A percentile compares a stretch with the other conserved stretches of the same genome.
These are phyloP conservation scores for Patiria miniata DNA, from an alignment of 35 echinoderm and acorn worm genomes.

Conservation along the genomic window DNA sequence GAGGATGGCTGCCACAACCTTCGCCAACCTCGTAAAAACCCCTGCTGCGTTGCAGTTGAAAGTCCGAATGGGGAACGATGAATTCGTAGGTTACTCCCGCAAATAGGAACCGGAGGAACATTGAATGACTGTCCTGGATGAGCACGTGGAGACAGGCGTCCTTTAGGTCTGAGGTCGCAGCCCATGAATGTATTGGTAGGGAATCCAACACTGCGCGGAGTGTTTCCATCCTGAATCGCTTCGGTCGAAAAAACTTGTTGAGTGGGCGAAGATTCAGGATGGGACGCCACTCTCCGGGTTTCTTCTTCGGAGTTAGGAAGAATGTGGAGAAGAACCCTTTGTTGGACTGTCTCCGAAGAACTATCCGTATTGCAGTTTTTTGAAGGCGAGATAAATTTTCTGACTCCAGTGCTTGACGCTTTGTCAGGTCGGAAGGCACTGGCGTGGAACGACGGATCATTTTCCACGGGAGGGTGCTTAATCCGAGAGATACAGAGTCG, in stretches of 20 bases:
- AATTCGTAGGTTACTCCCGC: too few species aligned
- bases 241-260: conserved; percentile 17
- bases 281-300: too few species aligned
- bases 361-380: not conserved
- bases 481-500: not conserved
- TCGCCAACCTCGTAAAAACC: too few species aligned
- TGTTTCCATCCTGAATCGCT: conserved; percentile 62
- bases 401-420: not conserved
- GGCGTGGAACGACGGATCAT: not conserved
- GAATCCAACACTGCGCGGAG: too few species aligned
- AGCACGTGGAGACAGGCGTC: too few species aligned
- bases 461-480: not conserved
- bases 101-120: too few species aligned
- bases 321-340: not conserved
- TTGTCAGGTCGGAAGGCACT: not conserved
- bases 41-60: too few species aligned
- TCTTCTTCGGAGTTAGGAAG: conserved; percentile 47
- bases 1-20: too few species aligned
- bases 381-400: not conserved
- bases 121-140: too few species aligned
- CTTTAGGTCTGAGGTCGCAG: too few species aligned
- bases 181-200: too few species aligned
- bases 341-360: not conserved
- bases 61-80: too few species aligned
- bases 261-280: conserved; percentile 23